Evolutionary conservation across 2,888 invertebrate genomes (phyloP).

Genomic region (Drosophila fungiperda): DNA sequence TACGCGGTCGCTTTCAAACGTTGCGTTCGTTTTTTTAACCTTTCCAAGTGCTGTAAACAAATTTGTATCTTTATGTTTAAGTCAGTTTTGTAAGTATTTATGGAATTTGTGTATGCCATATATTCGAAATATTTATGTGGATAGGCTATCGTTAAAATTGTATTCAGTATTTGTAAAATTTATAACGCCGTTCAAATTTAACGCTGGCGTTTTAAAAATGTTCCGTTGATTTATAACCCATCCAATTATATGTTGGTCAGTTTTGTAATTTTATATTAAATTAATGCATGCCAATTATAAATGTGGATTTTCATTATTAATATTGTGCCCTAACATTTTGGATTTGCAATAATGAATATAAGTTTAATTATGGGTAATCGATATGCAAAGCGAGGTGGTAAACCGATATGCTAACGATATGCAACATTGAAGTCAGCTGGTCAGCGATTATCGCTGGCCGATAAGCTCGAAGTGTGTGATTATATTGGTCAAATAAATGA

Average conservation of each 20-base stretch:
- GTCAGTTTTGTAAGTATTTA: conserved; percentile 22
- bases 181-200: conserved; percentile 11
- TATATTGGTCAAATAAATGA: conserved; percentile 23
- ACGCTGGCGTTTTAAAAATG: conserved; percentile 33
- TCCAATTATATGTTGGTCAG: conserved; percentile 28
- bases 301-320: conserved; percentile 19
- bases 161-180: conserved; percentile 8
- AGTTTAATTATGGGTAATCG: conserved; percentile 13
- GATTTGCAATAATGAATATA: neutral
- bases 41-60: conserved; percentile 3
- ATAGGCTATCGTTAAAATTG: neutral
- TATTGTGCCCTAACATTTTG: neutral
- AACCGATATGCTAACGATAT: neutral
- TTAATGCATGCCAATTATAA: conserved; percentile 15
- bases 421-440: conserved; percentile 38
- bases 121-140: conserved; percentile 11
- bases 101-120: conserved; percentile 27
- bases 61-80: conserved; percentile 40
- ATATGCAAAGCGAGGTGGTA: neutral
- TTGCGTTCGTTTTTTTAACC: conserved; percentile 16
- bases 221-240: conserved; percentile 9
- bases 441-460: conserved; percentile 17
- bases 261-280: conserved; percentile 21
- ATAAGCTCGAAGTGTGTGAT: conserved; percentile 22
- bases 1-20: conserved; percentile 33